A percentile compares a stretch with the other conserved stretches of the same genome.
phyloP scores from a whole-genome alignment of 2,113 vertebrate species.

The Myxocyprinus asiaticus region DNA sequence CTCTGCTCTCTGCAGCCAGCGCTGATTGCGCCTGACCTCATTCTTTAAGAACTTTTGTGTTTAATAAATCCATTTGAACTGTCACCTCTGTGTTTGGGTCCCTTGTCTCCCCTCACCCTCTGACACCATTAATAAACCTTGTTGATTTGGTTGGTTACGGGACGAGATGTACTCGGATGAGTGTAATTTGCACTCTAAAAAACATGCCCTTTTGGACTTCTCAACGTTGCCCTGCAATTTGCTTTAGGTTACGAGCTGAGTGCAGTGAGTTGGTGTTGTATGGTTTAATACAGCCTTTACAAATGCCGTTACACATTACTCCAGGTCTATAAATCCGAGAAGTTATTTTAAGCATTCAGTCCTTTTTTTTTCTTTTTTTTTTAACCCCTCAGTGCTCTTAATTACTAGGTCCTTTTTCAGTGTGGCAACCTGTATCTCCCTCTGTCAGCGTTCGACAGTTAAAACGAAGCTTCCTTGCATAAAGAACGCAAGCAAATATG shows the following conservation, averaged over 20 bases:
- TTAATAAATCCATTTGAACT: too few species aligned
- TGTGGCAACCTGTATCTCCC: not conserved
- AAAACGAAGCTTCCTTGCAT: too few species aligned
- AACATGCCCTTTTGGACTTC: slow-evolving; percentile 35
- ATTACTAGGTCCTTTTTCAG: slow-evolving; percentile 45
- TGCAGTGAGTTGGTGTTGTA: not conserved
- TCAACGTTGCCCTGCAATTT: slow-evolving; percentile 14
- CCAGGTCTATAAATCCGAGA: not conserved
- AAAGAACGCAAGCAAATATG: slow-evolving; percentile 44
- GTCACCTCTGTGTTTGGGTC: too few species aligned
- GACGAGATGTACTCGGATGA: not conserved
- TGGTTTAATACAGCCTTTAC: not conserved
- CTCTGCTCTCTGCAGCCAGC: too few species aligned
- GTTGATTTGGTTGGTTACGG: not conserved
- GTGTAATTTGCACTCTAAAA: too few species aligned
- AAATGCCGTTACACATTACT: slow-evolving; percentile 9
- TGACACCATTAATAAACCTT: too few species aligned
- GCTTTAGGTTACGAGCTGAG: too few species aligned
- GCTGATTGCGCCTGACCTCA: too few species aligned
- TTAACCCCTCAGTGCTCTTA: slow-evolving; percentile 28
- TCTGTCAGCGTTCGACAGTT: too few species aligned
- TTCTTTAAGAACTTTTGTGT: too few species aligned
- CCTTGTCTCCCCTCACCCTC: too few species aligned
- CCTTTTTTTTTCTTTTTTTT: not conserved
- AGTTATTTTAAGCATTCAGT: slow-evolving; percentile 47